Evolutionary conservation across 37 sponge, comb jelly and placozoan species (phyloP).

Genomic region (Lycopodina hypogea): DNA sequence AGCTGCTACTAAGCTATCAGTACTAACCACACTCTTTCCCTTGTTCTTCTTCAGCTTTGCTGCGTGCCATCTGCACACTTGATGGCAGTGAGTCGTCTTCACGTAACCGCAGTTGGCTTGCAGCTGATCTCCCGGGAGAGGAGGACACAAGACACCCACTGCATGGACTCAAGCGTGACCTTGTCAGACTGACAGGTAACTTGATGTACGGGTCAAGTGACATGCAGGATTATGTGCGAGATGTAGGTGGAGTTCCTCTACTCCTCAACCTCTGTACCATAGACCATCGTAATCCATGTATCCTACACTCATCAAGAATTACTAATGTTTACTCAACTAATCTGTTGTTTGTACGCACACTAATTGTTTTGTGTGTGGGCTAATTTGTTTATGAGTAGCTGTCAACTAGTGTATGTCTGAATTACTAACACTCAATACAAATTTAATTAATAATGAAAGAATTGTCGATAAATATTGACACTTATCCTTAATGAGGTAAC

Average conservation of each 20-base stretch:
- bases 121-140: not conserved
- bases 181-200: slow-evolving; percentile 49
- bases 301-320: slow-evolving; percentile 8
- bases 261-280: slow-evolving; percentile 62
- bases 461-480: no score
- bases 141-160: not conserved
- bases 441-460: no score
- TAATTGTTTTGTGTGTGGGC: no score
- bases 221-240: slow-evolving; percentile 27
- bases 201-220: slow-evolving; percentile 9
- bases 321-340: not conserved
- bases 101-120: slow-evolving; percentile 5
- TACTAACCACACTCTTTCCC: no score
- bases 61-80: slow-evolving; percentile 5
- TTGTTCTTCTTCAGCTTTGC: slow-evolving; percentile 19
- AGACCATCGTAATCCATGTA: slow-evolving; percentile 67
- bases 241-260: slow-evolving; percentile 37
- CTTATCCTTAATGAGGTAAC: no score
- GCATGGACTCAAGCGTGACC: slow-evolving; percentile 42
- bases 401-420: no score
- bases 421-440: no score
- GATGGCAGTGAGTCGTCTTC: slow-evolving; percentile 40
- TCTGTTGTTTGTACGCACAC: not conserved
- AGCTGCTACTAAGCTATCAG: no score
- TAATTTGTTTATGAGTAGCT: no score